These are phyloP conservation scores for Masnerella sp. DNA, from an alignment of 2,888 invertebrate species.

Conservation along the genomic window DNA sequence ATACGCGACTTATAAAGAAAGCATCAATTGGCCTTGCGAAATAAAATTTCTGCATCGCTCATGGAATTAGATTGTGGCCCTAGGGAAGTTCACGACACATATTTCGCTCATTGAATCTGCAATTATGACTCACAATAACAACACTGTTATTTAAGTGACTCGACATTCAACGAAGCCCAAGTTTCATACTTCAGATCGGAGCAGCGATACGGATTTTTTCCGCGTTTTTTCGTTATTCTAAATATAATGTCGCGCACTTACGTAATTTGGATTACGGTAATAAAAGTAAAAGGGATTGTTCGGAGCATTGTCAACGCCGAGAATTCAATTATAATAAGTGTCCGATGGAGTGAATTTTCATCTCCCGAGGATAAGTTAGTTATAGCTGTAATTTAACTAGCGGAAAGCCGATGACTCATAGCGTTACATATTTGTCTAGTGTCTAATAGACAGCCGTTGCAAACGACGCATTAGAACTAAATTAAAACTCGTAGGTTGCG, in stretches of 20 bases:
- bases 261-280: background rate
- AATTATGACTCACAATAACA: slow-evolving; percentile 28
- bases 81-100: slow-evolving; percentile 32
- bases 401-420: slow-evolving; percentile 36
- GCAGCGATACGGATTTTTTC: slow-evolving; percentile 7
- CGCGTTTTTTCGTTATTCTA: background rate
- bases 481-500: slow-evolving; percentile 53
- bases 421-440: slow-evolving; percentile 53
- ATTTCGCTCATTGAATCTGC: slow-evolving; percentile 24
- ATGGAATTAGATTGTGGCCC: slow-evolving; percentile 39
- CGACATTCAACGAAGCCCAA: slow-evolving; percentile 10
- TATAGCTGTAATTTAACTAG: slow-evolving; percentile 46
- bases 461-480: slow-evolving; percentile 38
- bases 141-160: slow-evolving; percentile 10
- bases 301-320: slow-evolving; percentile 9
- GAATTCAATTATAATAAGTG: slow-evolving; percentile 24
- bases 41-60: slow-evolving; percentile 9
- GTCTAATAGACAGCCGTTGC: slow-evolving; percentile 39
- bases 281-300: slow-evolving; percentile 11
- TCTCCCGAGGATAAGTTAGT: slow-evolving; percentile 12
- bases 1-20: no score
- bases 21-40: slow-evolving; percentile 16
- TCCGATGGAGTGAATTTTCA: slow-evolving; percentile 19
- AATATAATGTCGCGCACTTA: background rate
- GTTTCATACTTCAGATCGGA: slow-evolving; percentile 1